Percentiles rank a stretch among this genome's conserved stretches.
Evolutionary conservation across 1,140 invertebrate genomes (phyloP).

Genomic region (Episyrphus balteatus): DNA sequence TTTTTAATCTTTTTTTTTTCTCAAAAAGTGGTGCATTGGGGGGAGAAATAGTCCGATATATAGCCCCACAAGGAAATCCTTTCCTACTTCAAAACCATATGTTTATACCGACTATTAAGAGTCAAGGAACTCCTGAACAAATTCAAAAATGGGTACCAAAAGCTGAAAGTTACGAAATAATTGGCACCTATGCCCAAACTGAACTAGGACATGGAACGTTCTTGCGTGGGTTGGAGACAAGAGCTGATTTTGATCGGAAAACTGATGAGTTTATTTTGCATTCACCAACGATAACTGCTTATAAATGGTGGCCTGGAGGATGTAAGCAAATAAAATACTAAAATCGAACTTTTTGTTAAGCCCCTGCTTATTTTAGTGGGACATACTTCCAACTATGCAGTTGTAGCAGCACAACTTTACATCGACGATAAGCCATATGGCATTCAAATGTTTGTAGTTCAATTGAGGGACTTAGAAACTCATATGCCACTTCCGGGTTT

Average conservation of each 20-base stretch:
- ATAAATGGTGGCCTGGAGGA: conserved; percentile 93
- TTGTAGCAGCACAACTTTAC: conserved; percentile 81
- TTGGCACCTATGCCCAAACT: conserved; percentile 92
- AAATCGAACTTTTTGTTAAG: background rate
- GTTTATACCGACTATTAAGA: no score
- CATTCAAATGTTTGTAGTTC: conserved; percentile 87
- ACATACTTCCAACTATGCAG: conserved; percentile 82
- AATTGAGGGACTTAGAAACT: conserved; percentile 74
- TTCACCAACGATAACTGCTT: conserved; percentile 77
- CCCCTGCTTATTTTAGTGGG: conserved; percentile 73
- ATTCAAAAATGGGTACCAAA: no score
- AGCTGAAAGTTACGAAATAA: conserved; percentile 72
- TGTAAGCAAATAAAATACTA: conserved; percentile 48
- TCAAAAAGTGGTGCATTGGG: no score
- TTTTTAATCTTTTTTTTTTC: no score
- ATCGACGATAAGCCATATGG: conserved; percentile 74
- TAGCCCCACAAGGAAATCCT: no score
- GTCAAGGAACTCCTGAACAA: no score
- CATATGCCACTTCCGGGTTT: conserved; percentile 79
- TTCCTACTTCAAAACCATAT: no score
- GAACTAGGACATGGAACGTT: conserved; percentile 92
- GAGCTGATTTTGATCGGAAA: conserved; percentile 74
- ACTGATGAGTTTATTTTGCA: conserved; percentile 82
- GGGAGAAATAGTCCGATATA: no score
- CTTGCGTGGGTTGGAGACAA: conserved; percentile 84